Evolutionary conservation across 2,797 vertebrate species (phyloP).

Genomic region (Avahi laniger): DNA sequence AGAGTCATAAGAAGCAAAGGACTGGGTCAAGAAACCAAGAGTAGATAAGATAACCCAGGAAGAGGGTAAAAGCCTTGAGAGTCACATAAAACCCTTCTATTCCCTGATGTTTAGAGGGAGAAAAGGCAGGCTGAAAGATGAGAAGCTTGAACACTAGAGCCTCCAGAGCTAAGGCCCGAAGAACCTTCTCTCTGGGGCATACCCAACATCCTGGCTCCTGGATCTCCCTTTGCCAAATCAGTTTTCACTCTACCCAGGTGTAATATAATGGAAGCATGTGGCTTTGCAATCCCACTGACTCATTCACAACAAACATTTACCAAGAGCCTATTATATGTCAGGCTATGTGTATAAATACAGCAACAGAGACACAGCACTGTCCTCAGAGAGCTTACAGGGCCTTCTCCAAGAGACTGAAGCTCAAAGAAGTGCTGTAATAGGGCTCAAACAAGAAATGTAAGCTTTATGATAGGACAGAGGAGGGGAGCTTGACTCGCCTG

Average conservation of each 20-base stretch:
- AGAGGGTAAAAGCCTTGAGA: not conserved
- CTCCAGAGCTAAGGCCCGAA: not conserved
- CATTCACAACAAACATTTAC: not conserved
- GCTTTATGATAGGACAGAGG: not conserved
- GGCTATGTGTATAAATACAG: not conserved
- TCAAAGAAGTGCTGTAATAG: not conserved
- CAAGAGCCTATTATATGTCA: not conserved
- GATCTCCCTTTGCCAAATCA: not conserved
- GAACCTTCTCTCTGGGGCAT: not conserved
- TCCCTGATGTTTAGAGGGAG: not conserved
- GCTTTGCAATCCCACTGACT: not conserved
- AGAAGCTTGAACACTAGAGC: not conserved
- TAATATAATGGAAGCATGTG: not conserved
- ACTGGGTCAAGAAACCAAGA: not conserved
- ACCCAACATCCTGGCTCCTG: not conserved
- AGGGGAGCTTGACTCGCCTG: not conserved
- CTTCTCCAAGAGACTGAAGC: not conserved
- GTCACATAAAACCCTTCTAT: not conserved
- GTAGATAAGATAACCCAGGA: not conserved
- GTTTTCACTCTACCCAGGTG: not conserved
- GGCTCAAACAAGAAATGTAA: slow-evolving; percentile 1
- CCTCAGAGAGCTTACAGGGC: not conserved
- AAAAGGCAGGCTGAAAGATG: not conserved
- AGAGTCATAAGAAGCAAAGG: slow-evolving; percentile 18
- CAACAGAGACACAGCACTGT: not conserved